Evolutionary conservation across 2,888 invertebrate species (phyloP).

Genomic region (Atrina japonica): DNA sequence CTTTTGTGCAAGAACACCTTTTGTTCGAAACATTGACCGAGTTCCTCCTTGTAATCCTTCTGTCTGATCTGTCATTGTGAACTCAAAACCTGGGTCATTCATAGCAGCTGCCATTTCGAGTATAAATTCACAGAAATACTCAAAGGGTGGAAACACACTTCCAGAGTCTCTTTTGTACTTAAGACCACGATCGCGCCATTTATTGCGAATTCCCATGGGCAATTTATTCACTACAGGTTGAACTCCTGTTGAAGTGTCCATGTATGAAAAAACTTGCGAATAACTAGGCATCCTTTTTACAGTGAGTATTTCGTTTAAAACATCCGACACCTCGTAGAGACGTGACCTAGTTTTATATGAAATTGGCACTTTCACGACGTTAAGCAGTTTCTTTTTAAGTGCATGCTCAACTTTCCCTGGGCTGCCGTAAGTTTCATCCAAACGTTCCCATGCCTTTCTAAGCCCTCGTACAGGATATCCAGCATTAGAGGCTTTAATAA

Average conservation of each 20-base stretch:
- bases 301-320: conserved; percentile 14
- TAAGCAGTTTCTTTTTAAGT: conserved; percentile 22
- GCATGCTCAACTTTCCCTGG: conserved; percentile 19
- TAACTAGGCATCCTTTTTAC: conserved; percentile 12
- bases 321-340: conserved; percentile 13
- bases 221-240: conserved; percentile 13
- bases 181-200: conserved; percentile 19
- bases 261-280: background rate
- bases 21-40: too few relatives aligned
- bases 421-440: conserved; percentile 22
- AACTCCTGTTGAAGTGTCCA: conserved; percentile 16
- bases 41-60: too few relatives aligned
- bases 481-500: conserved; percentile 23
- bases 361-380: conserved; percentile 5
- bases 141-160: conserved; percentile 18
- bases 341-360: conserved; percentile 13
- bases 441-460: conserved; percentile 1
- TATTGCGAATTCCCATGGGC: conserved; percentile 12
- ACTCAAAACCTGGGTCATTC: conserved; percentile 26
- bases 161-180: conserved; percentile 1
- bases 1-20: conserved; percentile 6
- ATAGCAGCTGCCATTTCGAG: conserved; percentile 18
- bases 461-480: conserved; percentile 5
- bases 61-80: background rate
- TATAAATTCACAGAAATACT: conserved; percentile 1